Evolutionary conservation across 2,797 vertebrate genomes (phyloP), one percentile per base, ranked within the genome.

Genomic region (Myotis myotis): DNA sequence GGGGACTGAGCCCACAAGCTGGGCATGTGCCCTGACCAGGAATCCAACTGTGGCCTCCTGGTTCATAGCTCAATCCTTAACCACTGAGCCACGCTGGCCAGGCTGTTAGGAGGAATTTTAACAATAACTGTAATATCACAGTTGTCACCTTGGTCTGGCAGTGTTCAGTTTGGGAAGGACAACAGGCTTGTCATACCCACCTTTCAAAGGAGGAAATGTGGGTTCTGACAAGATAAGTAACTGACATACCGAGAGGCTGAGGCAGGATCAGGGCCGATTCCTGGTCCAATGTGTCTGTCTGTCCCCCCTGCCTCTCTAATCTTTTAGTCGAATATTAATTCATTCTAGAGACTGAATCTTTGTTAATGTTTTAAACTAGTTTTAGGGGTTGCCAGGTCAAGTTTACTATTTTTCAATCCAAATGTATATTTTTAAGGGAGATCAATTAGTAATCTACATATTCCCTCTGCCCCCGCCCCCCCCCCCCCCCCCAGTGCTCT

Each of bases 271-370:
- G 7, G 25, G 13, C 33, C 47, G 22, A n/a, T 66, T 71, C 20
- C 9, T 44, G 10, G 15, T 41, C 30, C 11, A 8, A 2, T 8
- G 1, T 36, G 15, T 68, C 25, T 47, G 10, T 3, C 28, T 66
- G 0, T 90, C 41, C 49, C 2, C 38, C 72, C 7, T 44, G 8
- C 74, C 51, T 49, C 5, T 6, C 9, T 28, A 2, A 25, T n/a
- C 2, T 64, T 87, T 64, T 25, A 47, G n/a, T n/a, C 68, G 41
- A 89, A 36, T 38, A 22, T 89, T n/a, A 74, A 79, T 62, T 94
- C 87, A 36, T 89, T 71, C 60, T 38, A 19, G 36, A 81, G 25
- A 38, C 38, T 47, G 38, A 64, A 55, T n/a, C 41, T 68, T 38
- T 60, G 6, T 28, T 36, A 62, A 20, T 51, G 15, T 92, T 82